Percentiles rank a stretch among this genome's conserved stretches.
phyloP scores from a whole-genome alignment of 2,113 vertebrate genomes.

The Halcyon senegalensis region DNA sequence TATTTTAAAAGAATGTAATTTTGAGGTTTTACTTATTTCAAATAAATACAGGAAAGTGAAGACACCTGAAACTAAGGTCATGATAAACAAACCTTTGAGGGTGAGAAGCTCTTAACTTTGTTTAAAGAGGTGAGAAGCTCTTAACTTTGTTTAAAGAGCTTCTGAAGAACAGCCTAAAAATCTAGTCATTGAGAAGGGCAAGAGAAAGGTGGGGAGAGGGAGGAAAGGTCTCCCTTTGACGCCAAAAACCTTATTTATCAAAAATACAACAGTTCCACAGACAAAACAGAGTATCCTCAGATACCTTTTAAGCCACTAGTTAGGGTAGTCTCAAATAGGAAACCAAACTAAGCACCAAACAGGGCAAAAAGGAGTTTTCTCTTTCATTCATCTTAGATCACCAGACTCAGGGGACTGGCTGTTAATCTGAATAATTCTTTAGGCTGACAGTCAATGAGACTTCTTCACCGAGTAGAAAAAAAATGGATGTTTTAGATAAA shows the following conservation, averaged over 20 bases:
- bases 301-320: background rate
- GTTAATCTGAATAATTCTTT: background rate
- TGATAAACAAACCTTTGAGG: background rate
- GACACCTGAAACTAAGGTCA: background rate
- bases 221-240: background rate
- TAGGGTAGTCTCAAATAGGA: background rate
- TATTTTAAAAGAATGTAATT: background rate
- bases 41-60: background rate
- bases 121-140: background rate
- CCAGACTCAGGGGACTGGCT: background rate
- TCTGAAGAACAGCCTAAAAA: background rate
- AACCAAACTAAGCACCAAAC: background rate
- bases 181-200: background rate
- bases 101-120: background rate
- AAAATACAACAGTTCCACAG: background rate
- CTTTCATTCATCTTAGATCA: background rate
- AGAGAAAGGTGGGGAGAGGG: background rate
- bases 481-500: background rate
- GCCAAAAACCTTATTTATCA: background rate
- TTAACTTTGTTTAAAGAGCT: background rate
- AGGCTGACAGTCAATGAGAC: background rate
- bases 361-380: background rate
- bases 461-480: background rate
- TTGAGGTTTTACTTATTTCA: background rate
- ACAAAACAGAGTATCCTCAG: background rate